Conservation (phyloP, 2,888 invertebrate species). For the Gerris lacustris region DNA sequence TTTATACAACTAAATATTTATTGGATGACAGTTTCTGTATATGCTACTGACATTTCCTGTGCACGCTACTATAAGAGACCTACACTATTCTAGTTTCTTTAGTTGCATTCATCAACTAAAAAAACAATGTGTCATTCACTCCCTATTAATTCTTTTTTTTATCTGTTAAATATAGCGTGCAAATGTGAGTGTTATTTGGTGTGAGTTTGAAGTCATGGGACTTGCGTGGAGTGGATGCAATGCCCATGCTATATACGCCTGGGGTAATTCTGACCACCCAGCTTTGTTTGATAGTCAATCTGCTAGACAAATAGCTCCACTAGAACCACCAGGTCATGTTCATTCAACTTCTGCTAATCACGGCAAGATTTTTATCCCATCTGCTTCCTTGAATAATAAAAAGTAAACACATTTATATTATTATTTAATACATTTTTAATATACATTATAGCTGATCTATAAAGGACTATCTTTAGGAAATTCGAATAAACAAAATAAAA, state of each 20-base stretch:
- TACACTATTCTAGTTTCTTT: too few relatives aligned
- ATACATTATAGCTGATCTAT: neutral
- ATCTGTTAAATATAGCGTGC: conserved; percentile 13
- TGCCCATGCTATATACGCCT: conserved; percentile 23
- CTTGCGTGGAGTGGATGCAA: conserved; percentile 26
- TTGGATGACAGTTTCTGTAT: too few relatives aligned
- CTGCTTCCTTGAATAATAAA: conserved; percentile 18
- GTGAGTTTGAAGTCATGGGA: conserved; percentile 21
- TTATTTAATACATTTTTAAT: neutral
- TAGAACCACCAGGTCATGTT: conserved; percentile 6
- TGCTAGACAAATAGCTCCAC: conserved; percentile 15
- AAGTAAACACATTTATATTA: conserved; percentile 13
- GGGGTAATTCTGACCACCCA: conserved; percentile 21
- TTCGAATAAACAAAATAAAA: too few relatives aligned
- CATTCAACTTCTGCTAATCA: neutral
- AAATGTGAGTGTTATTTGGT: conserved; percentile 17
- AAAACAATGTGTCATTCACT: too few relatives aligned
- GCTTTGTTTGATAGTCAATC: conserved; percentile 20
- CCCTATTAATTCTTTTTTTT: too few relatives aligned
- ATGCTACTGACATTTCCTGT: too few relatives aligned
- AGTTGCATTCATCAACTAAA: too few relatives aligned
- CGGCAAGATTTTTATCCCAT: conserved; percentile 8
- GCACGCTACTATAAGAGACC: too few relatives aligned
- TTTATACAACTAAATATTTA: too few relatives aligned
- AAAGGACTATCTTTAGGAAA: too few relatives aligned